Evolutionary conservation across 1,140 invertebrate genomes (phyloP), one percentile per base, ranked within the genome.

Genomic region (Brachionus sp.): DNA sequence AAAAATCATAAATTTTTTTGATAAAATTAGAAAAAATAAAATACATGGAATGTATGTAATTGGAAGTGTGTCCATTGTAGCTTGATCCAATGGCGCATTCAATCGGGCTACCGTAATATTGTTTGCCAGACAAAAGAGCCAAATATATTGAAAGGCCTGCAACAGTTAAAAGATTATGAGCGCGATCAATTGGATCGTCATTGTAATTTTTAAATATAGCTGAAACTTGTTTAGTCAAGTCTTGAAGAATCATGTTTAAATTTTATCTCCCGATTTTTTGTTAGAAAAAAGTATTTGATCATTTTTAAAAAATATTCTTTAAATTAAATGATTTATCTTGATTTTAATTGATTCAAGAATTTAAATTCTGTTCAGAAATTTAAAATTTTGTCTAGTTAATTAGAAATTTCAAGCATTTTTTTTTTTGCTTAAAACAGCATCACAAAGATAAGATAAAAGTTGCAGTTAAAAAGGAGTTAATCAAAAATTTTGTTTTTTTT

Each of bases 21-120:
- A n/a, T 10, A 37, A 46, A 19, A 1, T 13, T 35, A 2, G 6
- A 77, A 53, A 53, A 19, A 10, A 37, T 13, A 78, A 23, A 9
- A 62, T 80, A 80, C 77, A 80, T 80, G 1, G 77, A 64, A 64
- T 80, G 77, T 13, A 80, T 35, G 33, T 39, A 80, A 62, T 80
- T 80, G 23, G 77, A 16, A 35, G 16, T 33, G 35, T 80, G 46
- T 9, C 77, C 50, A 62, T 80, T 62, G 5, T 46, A n/a, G 12
- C 25, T 35, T 13, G 25, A 62, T 62, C 37, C 23, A 29, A 80
- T 66, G 2, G 39, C 23, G 33, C 77, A 80, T 37, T 80, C 46
- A 80, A 80, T 57, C 6, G 77, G 77, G 12, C 77, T 57, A 1
- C 83, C 83, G 66, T 75, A 70, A 78, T 62, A 77, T 39, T 77